Percentiles rank a stretch among this genome's conserved stretches.
These are phyloP conservation scores for Atrichornis clamosus DNA, from an alignment of 2,113 vertebrate species.

Conservation along the genomic window DNA sequence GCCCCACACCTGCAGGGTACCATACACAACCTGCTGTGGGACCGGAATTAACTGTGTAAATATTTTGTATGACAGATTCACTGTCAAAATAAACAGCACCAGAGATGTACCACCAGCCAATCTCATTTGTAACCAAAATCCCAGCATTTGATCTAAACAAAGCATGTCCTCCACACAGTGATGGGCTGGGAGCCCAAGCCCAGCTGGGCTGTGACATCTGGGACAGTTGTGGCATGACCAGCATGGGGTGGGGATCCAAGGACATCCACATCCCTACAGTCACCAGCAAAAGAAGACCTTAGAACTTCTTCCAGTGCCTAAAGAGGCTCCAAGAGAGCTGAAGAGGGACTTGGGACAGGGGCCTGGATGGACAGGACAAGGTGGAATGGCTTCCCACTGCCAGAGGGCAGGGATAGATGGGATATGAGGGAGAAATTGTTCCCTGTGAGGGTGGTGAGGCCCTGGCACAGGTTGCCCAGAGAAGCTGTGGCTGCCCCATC, in stretches of 20 bases:
- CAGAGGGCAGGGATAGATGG: not conserved
- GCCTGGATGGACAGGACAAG: not conserved
- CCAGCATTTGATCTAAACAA: not conserved
- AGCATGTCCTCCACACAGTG: not conserved
- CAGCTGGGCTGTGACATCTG: not conserved
- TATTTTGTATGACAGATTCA: not conserved
- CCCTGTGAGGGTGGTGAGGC: accelerated
- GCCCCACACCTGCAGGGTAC: not conserved
- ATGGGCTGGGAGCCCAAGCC: not conserved
- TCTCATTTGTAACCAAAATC: not conserved
- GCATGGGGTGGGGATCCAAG: not conserved
- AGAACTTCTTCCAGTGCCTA: not conserved
- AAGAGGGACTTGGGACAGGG: not conserved
- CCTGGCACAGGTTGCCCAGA: not conserved
- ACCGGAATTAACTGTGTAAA: not conserved
- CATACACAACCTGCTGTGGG: not conserved
- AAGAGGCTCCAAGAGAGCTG: not conserved
- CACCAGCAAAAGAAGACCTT: not conserved
- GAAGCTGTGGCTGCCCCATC: not conserved
- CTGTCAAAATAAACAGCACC: not conserved
- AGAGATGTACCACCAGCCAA: not conserved
- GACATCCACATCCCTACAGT: not conserved
- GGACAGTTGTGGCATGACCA: not conserved
- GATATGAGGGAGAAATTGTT: not conserved
- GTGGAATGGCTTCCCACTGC: not conserved